phyloP scores from a whole-genome alignment of 2,797 vertebrate species.

The Potorous gilbertii region DNA sequence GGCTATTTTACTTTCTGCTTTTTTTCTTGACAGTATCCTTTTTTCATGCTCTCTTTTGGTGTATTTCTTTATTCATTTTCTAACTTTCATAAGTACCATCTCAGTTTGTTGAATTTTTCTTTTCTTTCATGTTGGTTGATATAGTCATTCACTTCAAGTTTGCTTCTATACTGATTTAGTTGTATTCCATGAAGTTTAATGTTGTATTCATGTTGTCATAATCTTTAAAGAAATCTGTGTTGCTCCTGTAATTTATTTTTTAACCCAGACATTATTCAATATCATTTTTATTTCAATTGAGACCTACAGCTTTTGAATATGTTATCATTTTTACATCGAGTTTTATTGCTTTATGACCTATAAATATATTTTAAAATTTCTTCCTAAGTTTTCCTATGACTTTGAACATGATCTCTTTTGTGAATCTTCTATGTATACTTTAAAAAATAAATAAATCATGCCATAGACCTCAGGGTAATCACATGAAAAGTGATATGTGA shows the following conservation, averaged over 20 bases:
- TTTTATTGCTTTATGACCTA: background rate
- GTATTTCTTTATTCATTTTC: background rate
- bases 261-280: background rate
- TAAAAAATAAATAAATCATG: background rate
- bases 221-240: background rate
- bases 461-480: background rate
- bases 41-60: background rate
- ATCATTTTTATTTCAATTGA: background rate
- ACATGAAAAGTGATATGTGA: background rate
- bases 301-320: background rate
- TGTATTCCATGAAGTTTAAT: background rate
- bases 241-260: background rate
- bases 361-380: background rate
- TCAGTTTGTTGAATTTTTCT: background rate
- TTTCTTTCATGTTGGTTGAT: background rate
- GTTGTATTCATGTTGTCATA: background rate
- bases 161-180: background rate
- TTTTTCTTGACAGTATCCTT: background rate
- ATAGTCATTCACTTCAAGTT: background rate
- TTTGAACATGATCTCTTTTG: background rate
- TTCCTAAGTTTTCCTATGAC: background rate
- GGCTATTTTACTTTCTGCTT: background rate
- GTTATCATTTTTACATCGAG: background rate
- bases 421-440: background rate
- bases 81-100: background rate